phyloP scores from a whole-genome alignment of 2,113 vertebrate genomes.

The Baryphthengus martii region DNA sequence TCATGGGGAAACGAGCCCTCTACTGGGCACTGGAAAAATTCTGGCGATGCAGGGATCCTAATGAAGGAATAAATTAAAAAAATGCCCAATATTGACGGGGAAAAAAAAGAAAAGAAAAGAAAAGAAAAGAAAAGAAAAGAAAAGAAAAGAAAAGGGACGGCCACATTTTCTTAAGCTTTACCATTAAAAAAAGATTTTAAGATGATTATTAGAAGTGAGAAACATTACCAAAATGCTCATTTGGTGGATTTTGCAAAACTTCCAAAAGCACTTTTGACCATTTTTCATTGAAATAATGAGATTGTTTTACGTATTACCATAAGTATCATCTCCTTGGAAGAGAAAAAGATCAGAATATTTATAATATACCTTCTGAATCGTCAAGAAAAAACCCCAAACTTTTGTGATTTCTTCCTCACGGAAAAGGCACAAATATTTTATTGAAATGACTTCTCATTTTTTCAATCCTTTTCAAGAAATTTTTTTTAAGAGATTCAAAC shows the following conservation, averaged over 20 bases:
- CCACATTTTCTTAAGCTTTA: background rate
- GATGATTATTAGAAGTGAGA: background rate
- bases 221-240: background rate
- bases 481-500: background rate
- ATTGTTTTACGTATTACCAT: background rate
- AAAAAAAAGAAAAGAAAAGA: too few relatives aligned
- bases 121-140: too few relatives aligned
- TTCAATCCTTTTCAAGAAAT: background rate
- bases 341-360: background rate
- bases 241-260: background rate
- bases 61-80: background rate
- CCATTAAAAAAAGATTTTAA: background rate
- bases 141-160: too few relatives aligned
- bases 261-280: background rate
- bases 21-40: background rate
- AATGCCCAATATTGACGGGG: accelerated
- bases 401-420: background rate
- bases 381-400: too few relatives aligned
- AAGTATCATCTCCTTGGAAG: background rate
- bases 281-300: background rate
- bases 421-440: background rate
- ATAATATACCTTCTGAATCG: background rate
- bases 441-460: background rate
- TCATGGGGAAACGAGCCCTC: background rate
- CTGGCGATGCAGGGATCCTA: accelerated